A percentile compares a stretch with the other conserved stretches of the same genome.
Conservation (phyloP, 2,113 vertebrate genomes). For the Eulacestoma nigropectus region DNA sequence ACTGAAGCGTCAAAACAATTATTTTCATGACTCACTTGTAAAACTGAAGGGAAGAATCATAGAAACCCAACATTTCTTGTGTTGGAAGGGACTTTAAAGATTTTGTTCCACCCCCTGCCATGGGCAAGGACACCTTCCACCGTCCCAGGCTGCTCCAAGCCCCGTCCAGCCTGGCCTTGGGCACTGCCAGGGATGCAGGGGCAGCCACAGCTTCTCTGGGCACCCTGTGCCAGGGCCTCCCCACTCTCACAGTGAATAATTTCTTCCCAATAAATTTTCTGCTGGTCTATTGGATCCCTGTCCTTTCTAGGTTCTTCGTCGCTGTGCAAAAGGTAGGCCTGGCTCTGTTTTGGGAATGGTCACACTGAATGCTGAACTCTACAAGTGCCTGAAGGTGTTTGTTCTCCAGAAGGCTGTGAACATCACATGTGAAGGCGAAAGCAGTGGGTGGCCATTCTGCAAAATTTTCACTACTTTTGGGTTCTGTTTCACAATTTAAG, state of each 20-base stretch:
- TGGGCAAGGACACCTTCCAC: neutral
- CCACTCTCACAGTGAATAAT: neutral
- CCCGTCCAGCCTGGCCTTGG: neutral
- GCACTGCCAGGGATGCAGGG: neutral
- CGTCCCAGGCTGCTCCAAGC: neutral
- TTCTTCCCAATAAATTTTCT: neutral
- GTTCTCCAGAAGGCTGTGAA: neutral
- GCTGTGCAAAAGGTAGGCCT: neutral
- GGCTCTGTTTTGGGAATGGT: accelerated
- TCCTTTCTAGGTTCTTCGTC: neutral
- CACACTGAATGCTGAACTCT: neutral
- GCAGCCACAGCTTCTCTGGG: neutral
- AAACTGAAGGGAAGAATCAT: neutral
- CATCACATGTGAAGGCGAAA: neutral
- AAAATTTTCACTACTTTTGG: neutral
- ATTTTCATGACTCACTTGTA: neutral
- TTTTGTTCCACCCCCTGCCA: neutral
- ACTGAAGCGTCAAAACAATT: neutral
- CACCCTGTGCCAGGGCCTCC: neutral
- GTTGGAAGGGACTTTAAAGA: too few relatives aligned
- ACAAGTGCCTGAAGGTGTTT: neutral
- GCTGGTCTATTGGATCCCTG: neutral
- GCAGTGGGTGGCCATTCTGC: accelerated
- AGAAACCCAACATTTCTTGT: too few relatives aligned
- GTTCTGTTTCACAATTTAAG: neutral